Evolutionary conservation across 2,888 invertebrate species (phyloP), one percentile per base, ranked within the genome.

Genomic region (Amitus sp.): DNA sequence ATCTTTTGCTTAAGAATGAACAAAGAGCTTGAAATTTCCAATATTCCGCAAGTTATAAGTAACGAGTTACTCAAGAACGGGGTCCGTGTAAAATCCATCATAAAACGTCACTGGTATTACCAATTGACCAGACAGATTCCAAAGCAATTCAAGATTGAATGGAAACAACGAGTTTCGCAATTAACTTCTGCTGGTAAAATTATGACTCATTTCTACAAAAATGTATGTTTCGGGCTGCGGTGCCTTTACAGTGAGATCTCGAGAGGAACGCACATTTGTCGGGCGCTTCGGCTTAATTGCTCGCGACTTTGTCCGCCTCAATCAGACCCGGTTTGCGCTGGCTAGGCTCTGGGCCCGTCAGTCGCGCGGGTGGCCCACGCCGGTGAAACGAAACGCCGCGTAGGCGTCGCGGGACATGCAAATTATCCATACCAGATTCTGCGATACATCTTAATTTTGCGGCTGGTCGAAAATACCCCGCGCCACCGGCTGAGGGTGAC

Each of bases 401-500:
- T 80, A 73, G 80, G 80, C 79, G 80, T 77, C 75, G 72, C 77
- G 74, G 72, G 69, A 73, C 77, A 79, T 80, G 80, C 80, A 79
- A 80, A 80, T 80, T 78, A 74, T 70, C 76, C 77, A 75, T 75
- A 71, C 77, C 75, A 79, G 80, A 79, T 79, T 74, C 73, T 71
- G 74, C 77, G 79, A 79, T 80, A 80, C 80, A 80, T 80, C 80
- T 80, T 80, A 80, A 80, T 80, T 79, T 73, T 72, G 72, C 62
- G 68, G 57, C 69, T 64, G 61, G 69, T 69, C 72, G 65, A 71
- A 71, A 70, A 72, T 71, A 68, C n/a, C n/a, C n/a, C n/a, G n/a
- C n/a, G n/a, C n/a, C n/a, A n/a, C n/a, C n/a, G n/a, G n/a, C n/a
- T n/a, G n/a, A n/a, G n/a, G n/a, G n/a, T n/a, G n/a, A n/a, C n/a